Conservation (phyloP, 2,888 invertebrate species). For the Pandemis corylana region DNA sequence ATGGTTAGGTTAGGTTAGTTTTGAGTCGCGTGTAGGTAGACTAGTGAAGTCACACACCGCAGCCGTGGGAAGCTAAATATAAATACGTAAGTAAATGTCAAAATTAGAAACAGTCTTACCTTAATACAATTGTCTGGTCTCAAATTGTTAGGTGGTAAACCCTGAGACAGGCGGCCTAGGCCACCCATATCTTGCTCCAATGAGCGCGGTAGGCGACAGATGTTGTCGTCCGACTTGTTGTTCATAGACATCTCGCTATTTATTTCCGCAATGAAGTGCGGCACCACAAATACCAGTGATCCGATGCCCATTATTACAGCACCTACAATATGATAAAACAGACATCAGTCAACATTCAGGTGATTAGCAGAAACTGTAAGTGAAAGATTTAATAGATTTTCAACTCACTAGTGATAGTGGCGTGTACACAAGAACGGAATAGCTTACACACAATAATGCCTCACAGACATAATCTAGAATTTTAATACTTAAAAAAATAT, state of each 20-base stretch:
- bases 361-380: background rate
- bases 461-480: too few relatives aligned
- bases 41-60: background rate
- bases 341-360: constrained; percentile 9
- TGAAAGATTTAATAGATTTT: too few relatives aligned
- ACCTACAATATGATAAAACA: constrained; percentile 74
- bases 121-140: constrained; percentile 92
- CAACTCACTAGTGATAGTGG: background rate
- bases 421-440: background rate
- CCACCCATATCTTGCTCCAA: constrained; percentile 90
- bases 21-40: background rate
- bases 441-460: background rate
- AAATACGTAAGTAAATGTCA: constrained; percentile 19
- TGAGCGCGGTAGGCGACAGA: constrained; percentile 90
- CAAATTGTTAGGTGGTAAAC: constrained; percentile 89
- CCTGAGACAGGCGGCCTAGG: constrained; percentile 88
- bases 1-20: too few relatives aligned
- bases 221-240: constrained; percentile 91
- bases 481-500: too few relatives aligned
- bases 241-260: constrained; percentile 88
- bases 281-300: constrained; percentile 95
- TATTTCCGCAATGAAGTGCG: constrained; percentile 94
- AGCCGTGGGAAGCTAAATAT: background rate
- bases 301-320: constrained; percentile 97
- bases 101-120: constrained; percentile 57